phyloP scores from a whole-genome alignment of 2,888 invertebrate species.

The Sarcophaga rosellei region DNA sequence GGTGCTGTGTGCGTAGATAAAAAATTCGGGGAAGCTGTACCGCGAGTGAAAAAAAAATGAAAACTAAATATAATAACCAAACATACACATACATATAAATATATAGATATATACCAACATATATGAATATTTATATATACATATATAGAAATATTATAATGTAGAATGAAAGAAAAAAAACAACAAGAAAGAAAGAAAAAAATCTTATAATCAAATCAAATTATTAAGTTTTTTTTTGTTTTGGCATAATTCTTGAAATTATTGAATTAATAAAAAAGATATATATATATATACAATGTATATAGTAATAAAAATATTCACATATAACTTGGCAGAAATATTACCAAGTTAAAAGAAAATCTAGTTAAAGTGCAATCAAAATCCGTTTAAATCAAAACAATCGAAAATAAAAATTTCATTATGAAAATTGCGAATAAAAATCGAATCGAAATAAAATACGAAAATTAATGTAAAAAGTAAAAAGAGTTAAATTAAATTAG shows the following conservation, averaged over 20 bases:
- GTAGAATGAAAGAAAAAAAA: constrained; percentile 28
- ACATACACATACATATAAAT: constrained; percentile 7
- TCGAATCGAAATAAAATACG: background rate
- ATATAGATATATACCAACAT: background rate
- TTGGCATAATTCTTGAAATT: too few species aligned
- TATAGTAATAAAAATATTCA: too few species aligned
- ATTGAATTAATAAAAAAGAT: background rate
- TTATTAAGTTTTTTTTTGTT: background rate
- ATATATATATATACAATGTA: background rate
- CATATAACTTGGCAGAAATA: too few species aligned
- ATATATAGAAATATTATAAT: constrained; percentile 15
- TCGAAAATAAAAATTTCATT: too few species aligned
- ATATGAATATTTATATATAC: background rate
- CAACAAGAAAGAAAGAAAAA: constrained; percentile 36
- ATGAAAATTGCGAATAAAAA: background rate
- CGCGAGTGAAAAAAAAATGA: constrained; percentile 59
- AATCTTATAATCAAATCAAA: constrained; percentile 62
- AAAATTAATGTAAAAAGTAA: constrained; percentile 4
- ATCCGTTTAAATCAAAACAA: too few species aligned
- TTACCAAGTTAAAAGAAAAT: background rate
- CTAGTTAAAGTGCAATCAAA: constrained; percentile 38
- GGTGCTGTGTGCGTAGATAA: constrained; percentile 79
- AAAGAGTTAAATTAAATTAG: constrained; percentile 48
- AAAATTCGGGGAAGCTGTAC: constrained; percentile 63
- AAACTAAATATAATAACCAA: constrained; percentile 14